These are phyloP conservation scores for Spea multiplicata DNA, from an alignment of 2,113 vertebrate species.

Conservation along the genomic window DNA sequence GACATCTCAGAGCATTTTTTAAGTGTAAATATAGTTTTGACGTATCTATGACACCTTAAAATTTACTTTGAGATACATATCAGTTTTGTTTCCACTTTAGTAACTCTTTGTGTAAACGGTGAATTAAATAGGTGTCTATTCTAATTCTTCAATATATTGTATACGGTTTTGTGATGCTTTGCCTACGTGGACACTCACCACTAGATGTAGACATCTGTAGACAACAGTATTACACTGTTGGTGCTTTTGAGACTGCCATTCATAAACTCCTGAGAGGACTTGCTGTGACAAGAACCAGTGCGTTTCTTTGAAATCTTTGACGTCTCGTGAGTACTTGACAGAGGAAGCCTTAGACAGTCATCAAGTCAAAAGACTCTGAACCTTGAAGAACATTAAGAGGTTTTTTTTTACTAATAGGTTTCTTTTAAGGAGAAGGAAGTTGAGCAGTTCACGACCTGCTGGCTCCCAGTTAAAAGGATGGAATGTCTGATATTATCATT, in stretches of 20 bases:
- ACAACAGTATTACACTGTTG: too few species aligned
- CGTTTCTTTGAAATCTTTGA: constrained; percentile 19
- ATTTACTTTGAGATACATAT: not conserved
- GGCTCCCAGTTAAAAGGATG: not conserved
- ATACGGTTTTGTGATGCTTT: too few species aligned
- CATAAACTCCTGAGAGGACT: not conserved
- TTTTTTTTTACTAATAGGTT: constrained; percentile 8
- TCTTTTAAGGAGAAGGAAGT: constrained; percentile 31
- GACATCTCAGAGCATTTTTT: constrained; percentile 35
- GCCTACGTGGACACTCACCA: too few species aligned
- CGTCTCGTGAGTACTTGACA: not conserved
- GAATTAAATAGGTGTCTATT: too few species aligned
- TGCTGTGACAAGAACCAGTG: constrained; percentile 8
- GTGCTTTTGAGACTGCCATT: not conserved
- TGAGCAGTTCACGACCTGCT: constrained; percentile 26
- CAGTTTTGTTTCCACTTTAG: not conserved
- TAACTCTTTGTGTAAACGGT: too few species aligned
- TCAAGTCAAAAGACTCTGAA: constrained; percentile 4
- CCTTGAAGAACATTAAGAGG: not conserved
- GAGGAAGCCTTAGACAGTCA: constrained; percentile 13
- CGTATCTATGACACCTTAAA: not conserved
- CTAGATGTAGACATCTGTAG: too few species aligned
- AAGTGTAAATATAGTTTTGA: constrained; percentile 4
- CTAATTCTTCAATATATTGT: too few species aligned
- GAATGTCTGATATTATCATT: constrained; percentile 27